These are phyloP conservation scores for Oryctes rhinoceros DNA, from an alignment of 1,140 invertebrate genomes.

Conservation along the genomic window DNA sequence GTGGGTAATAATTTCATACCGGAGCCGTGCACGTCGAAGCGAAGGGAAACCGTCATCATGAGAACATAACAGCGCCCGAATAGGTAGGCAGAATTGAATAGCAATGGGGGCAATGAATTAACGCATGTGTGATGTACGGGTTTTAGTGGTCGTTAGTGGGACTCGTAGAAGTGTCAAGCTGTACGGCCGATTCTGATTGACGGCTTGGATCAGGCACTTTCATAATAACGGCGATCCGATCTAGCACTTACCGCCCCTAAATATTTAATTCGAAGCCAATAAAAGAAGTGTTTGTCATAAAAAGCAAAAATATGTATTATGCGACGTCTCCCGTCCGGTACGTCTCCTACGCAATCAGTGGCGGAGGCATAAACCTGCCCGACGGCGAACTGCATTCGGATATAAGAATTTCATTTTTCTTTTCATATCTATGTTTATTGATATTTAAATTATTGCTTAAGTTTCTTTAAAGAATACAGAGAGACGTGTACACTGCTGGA, in stretches of 20 bases:
- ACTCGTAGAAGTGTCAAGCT: slow-evolving; percentile 26
- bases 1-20: slow-evolving; percentile 16
- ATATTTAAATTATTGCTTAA: too few relatives aligned
- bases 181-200: slow-evolving; percentile 18
- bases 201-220: slow-evolving; percentile 27
- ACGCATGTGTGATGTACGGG: slow-evolving; percentile 28
- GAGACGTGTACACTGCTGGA: too few relatives aligned
- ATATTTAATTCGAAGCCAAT: slow-evolving; percentile 38
- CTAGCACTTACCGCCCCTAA: slow-evolving; percentile 37
- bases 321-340: not conserved
- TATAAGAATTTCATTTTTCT: too few relatives aligned
- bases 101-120: slow-evolving; percentile 26
- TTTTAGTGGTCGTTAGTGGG: slow-evolving; percentile 21
- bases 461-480: too few relatives aligned
- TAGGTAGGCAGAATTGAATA: slow-evolving; percentile 4
- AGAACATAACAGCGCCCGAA: slow-evolving; percentile 1
- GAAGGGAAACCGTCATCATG: slow-evolving; percentile 1
- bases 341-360: not conserved
- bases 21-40: not conserved
- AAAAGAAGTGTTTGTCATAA: slow-evolving; percentile 37
- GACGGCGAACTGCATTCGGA: too few relatives aligned
- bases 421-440: too few relatives aligned
- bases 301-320: slow-evolving; percentile 38
- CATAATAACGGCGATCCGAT: slow-evolving; percentile 33
- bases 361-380: not conserved